A percentile compares a stretch with the other conserved stretches of the same genome.
phyloP scores from a whole-genome alignment of 1,140 invertebrate genomes.

The Hirudo medicinalis region DNA sequence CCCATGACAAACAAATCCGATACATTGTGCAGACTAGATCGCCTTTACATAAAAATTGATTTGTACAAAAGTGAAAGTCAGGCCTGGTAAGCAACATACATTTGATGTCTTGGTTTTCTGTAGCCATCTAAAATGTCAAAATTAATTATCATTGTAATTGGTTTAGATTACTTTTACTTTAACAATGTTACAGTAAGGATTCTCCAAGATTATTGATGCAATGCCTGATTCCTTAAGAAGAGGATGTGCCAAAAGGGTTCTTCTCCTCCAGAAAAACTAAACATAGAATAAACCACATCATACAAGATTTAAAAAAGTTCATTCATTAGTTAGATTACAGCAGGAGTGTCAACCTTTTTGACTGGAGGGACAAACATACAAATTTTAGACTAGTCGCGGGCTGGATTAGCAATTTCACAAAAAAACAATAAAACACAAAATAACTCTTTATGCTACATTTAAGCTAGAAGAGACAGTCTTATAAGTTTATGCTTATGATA shows the following conservation, averaged over 20 bases:
- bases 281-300: background rate
- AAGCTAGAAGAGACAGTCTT: too few relatives aligned
- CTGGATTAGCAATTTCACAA: too few relatives aligned
- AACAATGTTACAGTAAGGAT: constrained; percentile 71
- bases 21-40: constrained; percentile 84
- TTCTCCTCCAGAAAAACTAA: constrained; percentile 77
- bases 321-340: background rate
- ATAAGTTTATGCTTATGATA: too few relatives aligned
- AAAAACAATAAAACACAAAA: too few relatives aligned
- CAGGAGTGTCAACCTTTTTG: too few relatives aligned
- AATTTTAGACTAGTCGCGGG: too few relatives aligned
- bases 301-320: background rate
- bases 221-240: constrained; percentile 76
- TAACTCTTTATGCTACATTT: too few relatives aligned
- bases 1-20: constrained; percentile 99
- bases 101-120: constrained; percentile 78
- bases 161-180: too few relatives aligned
- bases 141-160: too few relatives aligned
- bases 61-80: background rate
- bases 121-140: constrained; percentile 48
- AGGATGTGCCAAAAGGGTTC: constrained; percentile 77
- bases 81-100: constrained; percentile 49
- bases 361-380: too few relatives aligned
- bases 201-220: constrained; percentile 84
- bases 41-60: constrained; percentile 43